Base-by-base conservation (phyloP, 2,888 invertebrate genomes). In the Germaria angustata region DNA sequence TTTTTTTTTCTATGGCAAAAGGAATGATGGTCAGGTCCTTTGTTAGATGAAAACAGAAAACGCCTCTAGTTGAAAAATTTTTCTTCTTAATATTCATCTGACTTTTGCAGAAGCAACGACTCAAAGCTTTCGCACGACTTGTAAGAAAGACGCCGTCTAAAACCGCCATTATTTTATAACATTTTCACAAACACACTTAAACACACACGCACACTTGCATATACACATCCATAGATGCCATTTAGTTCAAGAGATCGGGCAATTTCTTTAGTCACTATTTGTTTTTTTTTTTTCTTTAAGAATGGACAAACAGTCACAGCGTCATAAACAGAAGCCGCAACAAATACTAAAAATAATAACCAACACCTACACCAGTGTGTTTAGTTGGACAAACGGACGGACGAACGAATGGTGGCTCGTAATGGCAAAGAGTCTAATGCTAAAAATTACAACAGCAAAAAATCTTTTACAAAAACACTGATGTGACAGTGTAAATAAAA, bases 321-420 rank as follows among this genome's bases (percentile, higher is more conserved):
- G 32, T n/a, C 51, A 55, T n/a, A 72, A 61, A 81, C 81, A 77
- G 81, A 68, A 81, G 81, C 81, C 77, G 66, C 28, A 44, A 77
- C 76, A 61, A 44, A 76, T 68, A 76, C 72, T 66, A 68, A 68
- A 77, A 80, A 66, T 66, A 81, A 72, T 81, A 72, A 81, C 72
- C 72, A 81, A 68, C 77, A 81, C 81, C 81, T 63, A 81, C 81
- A 63, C 81, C 46, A 28, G 20, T 9, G n/a, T n/a, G 41, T 20
- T 20, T 17, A 46, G n/a, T 17, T n/a, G 17, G 63, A 39, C 73
- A n/a, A n/a, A n/a, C n/a, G n/a, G n/a, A n/a, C n/a, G n/a, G n/a
- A n/a, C n/a, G n/a, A n/a, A n/a, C n/a, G n/a, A n/a, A n/a, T n/a
- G n/a, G 8, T 32, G 32, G 32, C 44, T 44, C 15, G 53, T 41